Base-by-base conservation (phyloP, 2,888 invertebrate species). In the Caenorhabditis virilis region DNA sequence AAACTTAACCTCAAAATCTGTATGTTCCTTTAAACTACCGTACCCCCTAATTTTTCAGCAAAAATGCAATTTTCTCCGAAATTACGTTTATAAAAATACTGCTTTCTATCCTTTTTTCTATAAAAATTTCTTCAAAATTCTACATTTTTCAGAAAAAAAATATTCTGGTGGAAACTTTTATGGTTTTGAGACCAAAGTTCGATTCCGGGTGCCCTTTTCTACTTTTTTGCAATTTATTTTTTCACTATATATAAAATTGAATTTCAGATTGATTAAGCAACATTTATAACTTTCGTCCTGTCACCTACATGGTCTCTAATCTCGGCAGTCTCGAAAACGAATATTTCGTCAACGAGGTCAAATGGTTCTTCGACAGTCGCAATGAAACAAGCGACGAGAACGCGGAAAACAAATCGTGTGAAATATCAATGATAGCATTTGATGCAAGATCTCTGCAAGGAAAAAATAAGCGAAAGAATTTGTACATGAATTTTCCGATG, bases 391-490 rank as follows among this genome's bases (percentile, higher is more conserved):
- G 43, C 26, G 54, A 51, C 5, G 57, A 56, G 33, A 76, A 72
- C 4, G 54, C 35, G n/a, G 59, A 56, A 39, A 76, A 74, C 15
- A 51, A 25, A 16, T 61, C 61, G 6, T 65, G 50, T 9, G 60
- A 64, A n/a, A 76, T 50, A 39, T 63, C 61, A 11, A 54, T 45
- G 18, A 76, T 60, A n/a, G 62, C 53, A 43, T 76, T 76, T 11
- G 72, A 65, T 13, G 71, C 66, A 22, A 76, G 53, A 49, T 76
- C 76, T 50, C 76, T 76, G 59, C n/a, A 63, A 57, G 23, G 35
- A 20, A 25, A 23, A 43, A 22, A 42, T n/a, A 1, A 23, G 16
- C 26, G 27, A 25, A 47, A 3, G 15, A 9, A 7, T 26, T 26
- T 45, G 30, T 15, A 13, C 11, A 6, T 27, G 18, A 11, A 16